Percentiles rank a stretch among this genome's conserved stretches.
phyloP scores from a whole-genome alignment of 2,797 vertebrate genomes.

The Epinephelus awoara region DNA sequence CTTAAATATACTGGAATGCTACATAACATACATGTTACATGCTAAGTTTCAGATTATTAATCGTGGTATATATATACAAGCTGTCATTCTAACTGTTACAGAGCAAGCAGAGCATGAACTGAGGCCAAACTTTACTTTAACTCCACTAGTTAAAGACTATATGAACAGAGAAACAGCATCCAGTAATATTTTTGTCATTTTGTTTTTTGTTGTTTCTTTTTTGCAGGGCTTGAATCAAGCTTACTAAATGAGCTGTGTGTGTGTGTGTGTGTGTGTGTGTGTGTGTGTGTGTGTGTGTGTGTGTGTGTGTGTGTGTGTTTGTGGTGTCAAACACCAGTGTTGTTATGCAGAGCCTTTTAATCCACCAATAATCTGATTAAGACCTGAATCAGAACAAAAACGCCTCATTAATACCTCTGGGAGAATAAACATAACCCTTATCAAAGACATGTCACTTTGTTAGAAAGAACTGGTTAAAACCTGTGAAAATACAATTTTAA shows the following conservation, averaged over 20 bases:
- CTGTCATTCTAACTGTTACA: background rate
- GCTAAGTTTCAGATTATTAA: no score
- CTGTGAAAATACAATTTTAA: background rate
- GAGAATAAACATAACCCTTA: conserved; percentile 9
- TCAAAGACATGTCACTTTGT: conserved; percentile 9
- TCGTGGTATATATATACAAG: no score
- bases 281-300: background rate
- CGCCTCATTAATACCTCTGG: conserved; percentile 2
- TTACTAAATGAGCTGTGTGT: conserved; percentile 9
- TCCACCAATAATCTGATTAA: conserved; percentile 29
- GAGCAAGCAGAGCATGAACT: background rate
- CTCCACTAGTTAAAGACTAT: background rate
- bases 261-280: background rate
- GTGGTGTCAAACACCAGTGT: conserved; percentile 6
- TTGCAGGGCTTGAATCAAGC: background rate
- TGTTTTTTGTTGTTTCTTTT: background rate
- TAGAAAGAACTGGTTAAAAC: background rate
- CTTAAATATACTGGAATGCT: no score
- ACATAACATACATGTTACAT: no score
- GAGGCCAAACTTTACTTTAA: background rate
- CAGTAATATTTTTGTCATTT: background rate
- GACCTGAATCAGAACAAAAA: conserved; percentile 23
- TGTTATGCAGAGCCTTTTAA: conserved; percentile 10
- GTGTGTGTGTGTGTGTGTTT: conserved; percentile 2
- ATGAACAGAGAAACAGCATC: background rate